Evolutionary conservation across 2,888 invertebrate genomes (phyloP).

Genomic region (Drosophila nr. fundita): DNA sequence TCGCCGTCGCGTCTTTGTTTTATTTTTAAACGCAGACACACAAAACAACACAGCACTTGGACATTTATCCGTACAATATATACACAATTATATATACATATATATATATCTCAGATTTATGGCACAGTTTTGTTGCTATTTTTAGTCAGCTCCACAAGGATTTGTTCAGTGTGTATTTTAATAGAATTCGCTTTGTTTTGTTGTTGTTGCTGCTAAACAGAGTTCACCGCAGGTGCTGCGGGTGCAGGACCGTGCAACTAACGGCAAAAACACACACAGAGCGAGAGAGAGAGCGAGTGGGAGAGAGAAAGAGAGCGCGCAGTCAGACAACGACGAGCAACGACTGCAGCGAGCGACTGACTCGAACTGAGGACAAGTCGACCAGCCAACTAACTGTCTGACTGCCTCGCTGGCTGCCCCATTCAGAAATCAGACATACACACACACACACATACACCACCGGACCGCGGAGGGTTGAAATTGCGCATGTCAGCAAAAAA

Average conservation of each 20-base stretch:
- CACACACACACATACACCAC: conserved; percentile 17
- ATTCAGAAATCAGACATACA: conserved; percentile 45
- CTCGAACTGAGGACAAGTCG: conserved; percentile 53
- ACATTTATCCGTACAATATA: conserved; percentile 12
- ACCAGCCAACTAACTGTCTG: conserved; percentile 34
- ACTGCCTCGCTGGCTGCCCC: conserved; percentile 40
- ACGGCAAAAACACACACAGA: conserved; percentile 13
- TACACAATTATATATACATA: conserved; percentile 20
- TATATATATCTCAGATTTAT: conserved; percentile 28
- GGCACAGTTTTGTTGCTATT: conserved; percentile 55
- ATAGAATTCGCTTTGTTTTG: conserved; percentile 15
- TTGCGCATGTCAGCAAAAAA: conserved; percentile 79
- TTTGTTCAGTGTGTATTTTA: conserved; percentile 7
- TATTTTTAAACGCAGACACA: conserved; percentile 68
- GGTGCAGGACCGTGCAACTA: conserved; percentile 35
- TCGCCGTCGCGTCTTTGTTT: conserved; percentile 47
- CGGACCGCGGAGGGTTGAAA: conserved; percentile 57
- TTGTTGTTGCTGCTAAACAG: conserved; percentile 2
- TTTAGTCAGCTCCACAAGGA: conserved; percentile 45
- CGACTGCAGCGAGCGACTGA: conserved; percentile 69
- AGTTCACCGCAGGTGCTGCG: conserved; percentile 32
- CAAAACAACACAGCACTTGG: conserved; percentile 39
- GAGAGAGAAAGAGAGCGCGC: conserved; percentile 25
- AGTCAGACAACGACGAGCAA: conserved; percentile 47
- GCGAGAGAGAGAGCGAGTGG: conserved; percentile 17